These are phyloP conservation scores for Lethenteron camtschaticum DNA, from an alignment of 2,113 vertebrate species.

Conservation along the genomic window DNA sequence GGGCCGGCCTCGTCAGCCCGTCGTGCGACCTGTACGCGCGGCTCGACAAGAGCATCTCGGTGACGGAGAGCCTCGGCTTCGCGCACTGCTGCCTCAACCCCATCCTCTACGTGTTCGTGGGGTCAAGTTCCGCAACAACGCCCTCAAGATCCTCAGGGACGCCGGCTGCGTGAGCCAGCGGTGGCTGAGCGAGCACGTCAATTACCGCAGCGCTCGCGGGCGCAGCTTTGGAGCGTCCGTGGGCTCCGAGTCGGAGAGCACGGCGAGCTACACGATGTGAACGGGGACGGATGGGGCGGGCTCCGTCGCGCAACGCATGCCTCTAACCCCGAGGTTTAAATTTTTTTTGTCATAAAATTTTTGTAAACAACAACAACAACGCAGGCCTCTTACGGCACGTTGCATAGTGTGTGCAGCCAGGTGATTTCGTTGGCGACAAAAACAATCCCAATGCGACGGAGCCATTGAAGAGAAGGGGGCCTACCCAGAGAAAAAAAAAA, in stretches of 20 bases:
- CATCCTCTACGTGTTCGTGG: slow-evolving; percentile 72
- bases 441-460: no score
- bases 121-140: slow-evolving; percentile 55
- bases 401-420: no score
- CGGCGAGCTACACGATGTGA: background rate
- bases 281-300: background rate
- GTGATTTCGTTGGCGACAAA: no score
- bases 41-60: slow-evolving; percentile 32
- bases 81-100: slow-evolving; percentile 79
- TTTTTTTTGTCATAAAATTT: no score
- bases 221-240: background rate
- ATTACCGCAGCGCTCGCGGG: background rate
- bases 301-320: no score
- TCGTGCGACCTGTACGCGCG: slow-evolving; percentile 31
- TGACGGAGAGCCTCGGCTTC: slow-evolving; percentile 63
- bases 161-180: slow-evolving; percentile 30
- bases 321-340: no score
- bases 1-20: slow-evolving; percentile 17
- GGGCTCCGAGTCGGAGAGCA: background rate
- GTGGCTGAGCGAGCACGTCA: slow-evolving; percentile 23
- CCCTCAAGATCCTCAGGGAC: slow-evolving; percentile 24
- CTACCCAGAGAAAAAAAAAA: no score
- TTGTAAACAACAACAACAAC: no score
- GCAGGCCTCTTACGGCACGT: no score
- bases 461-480: no score